Conservation (phyloP, 2,797 vertebrate species). For the Squalus acanthias region DNA sequence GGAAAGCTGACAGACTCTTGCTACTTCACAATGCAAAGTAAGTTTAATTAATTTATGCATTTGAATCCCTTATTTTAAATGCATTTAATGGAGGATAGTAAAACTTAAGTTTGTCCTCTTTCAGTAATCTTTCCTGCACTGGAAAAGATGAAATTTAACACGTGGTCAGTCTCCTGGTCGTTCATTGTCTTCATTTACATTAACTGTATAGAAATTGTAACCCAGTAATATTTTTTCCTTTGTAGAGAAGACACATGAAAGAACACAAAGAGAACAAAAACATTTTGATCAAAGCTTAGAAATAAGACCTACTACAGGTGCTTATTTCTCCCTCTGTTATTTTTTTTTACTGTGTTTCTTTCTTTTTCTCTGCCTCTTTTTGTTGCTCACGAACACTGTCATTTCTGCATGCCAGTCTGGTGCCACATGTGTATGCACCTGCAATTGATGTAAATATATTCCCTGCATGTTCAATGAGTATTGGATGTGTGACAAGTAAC, state of each 20-base stretch:
- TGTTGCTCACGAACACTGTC: neutral
- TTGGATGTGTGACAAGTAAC: neutral
- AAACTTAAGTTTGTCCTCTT: neutral
- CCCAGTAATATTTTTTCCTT: neutral
- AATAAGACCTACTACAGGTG: neutral
- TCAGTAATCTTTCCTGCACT: neutral
- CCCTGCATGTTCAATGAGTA: neutral
- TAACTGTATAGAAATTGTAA: neutral
- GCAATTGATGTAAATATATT: neutral
- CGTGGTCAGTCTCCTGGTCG: neutral
- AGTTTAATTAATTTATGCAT: neutral
- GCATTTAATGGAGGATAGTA: neutral
- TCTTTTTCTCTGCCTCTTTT: neutral
- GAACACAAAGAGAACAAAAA: neutral
- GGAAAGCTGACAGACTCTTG: neutral
- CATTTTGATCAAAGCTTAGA: neutral
- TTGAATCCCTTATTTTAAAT: neutral
- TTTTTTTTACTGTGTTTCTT: neutral
- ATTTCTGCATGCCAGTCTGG: neutral
- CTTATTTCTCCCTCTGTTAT: neutral
- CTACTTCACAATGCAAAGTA: neutral
- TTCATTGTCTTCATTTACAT: neutral
- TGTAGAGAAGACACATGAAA: neutral
- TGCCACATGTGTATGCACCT: neutral
- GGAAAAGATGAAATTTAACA: neutral